These are phyloP conservation scores for Chrysotoxum bicinctum DNA, from an alignment of 2,888 invertebrate species.

Conservation along the genomic window DNA sequence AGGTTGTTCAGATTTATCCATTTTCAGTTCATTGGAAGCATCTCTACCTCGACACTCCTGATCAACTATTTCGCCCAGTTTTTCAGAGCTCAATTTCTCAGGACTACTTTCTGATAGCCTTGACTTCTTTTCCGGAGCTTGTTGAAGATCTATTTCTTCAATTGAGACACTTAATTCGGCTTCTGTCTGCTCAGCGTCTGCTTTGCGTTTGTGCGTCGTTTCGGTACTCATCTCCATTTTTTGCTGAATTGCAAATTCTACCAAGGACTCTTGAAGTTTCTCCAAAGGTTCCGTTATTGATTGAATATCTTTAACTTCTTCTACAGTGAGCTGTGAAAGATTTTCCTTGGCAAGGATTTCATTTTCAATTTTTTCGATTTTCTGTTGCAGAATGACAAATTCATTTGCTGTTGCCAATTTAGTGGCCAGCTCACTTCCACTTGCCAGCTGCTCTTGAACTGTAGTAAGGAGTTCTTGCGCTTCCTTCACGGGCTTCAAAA, in stretches of 20 bases:
- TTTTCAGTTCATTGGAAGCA: not conserved
- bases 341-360: constrained; percentile 75
- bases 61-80: not conserved
- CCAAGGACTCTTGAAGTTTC: constrained; percentile 75
- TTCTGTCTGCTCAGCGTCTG: not conserved
- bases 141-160: not conserved
- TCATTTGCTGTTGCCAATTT: constrained; percentile 76
- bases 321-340: constrained; percentile 72
- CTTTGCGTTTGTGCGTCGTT: constrained; percentile 43
- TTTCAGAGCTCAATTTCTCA: not conserved
- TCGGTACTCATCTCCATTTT: not conserved
- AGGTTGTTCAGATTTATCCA: not conserved
- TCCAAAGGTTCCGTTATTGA: constrained; percentile 76
- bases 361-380: constrained; percentile 74
- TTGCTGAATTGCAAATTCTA: constrained; percentile 45
- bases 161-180: not conserved
- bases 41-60: not conserved
- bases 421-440: constrained; percentile 74
- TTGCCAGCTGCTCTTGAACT: constrained; percentile 76
- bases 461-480: constrained; percentile 75
- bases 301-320: constrained; percentile 75
- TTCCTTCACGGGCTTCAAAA: constrained; percentile 76
- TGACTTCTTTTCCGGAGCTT: constrained; percentile 47
- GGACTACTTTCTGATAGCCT: constrained; percentile 25
- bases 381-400: constrained; percentile 75